Base-by-base conservation (phyloP, 2,113 vertebrate genomes). In the Chelonoidis abingdonii region DNA sequence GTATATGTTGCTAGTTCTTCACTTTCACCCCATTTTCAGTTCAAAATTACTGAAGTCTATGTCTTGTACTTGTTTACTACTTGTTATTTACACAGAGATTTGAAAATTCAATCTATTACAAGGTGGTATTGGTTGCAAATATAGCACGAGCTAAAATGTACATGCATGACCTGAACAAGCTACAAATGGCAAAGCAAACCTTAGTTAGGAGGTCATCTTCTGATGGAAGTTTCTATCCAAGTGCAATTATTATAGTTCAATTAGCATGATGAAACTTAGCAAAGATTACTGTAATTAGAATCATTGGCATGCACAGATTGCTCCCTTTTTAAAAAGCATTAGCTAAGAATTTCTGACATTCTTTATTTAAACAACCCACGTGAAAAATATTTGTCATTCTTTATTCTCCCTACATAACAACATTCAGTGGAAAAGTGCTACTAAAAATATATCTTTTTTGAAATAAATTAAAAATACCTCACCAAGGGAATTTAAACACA, bases 331-430 rank as follows among this genome's bases (percentile, higher is more conserved):
- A 94, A 97, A 75, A 82, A 85, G 80, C 4, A 8, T 24, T 56
- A 96, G 94, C 85, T 93, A 97, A 54, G 79, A 95, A 84, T 95
- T 95, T 97, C 83, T 95, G 83, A 47, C 69, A 95, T 97, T 94
- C 87, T 90, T 97, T 81, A 78, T 83, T 92, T 98, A 97, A 89
- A 84, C 89, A 95, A 90, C 94, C 89, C 94, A 95, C 94, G 92
- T 69, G 75, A 97, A 96, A 98, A 49, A 97, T 97, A 96, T 29
- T 90, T 97, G 75, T 69, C 94, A 97, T 98, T 98, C 93, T 94
- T 97, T 95, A 94, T 79, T 95, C 75, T 13, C 91, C 56, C 81
- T 89, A 89, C 94, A 86, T 27, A 75, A 41, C 65, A 75, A 41
- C 65, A 47, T 78, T 88, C 93, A 92, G 41, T 44, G 90, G 53